A percentile compares a stretch with the other conserved stretches of the same genome.
phyloP scores from a whole-genome alignment of 2,888 invertebrate genomes.

The Drosophila kanekoi region DNA sequence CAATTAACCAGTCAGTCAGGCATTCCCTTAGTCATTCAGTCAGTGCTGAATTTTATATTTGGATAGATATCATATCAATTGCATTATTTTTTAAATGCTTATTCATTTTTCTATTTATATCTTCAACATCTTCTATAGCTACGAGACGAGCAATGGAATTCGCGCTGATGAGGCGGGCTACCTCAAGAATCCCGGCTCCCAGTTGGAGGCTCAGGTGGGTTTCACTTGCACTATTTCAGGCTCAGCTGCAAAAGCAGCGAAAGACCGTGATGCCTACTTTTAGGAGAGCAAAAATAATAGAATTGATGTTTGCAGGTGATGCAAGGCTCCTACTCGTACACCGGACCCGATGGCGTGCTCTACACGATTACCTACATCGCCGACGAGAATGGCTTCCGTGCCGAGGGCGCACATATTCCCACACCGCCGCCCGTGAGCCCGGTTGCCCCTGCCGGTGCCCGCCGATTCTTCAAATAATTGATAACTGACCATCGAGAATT shows the following conservation, averaged over 20 bases:
- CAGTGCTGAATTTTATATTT: no score
- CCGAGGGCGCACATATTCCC: constrained; percentile 86
- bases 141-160: constrained; percentile 89
- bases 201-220: constrained; percentile 86
- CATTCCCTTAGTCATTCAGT: no score
- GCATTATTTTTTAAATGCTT: not conserved
- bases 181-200: constrained; percentile 87
- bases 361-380: constrained; percentile 86
- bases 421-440: constrained; percentile 84
- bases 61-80: no score
- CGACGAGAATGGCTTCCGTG: constrained; percentile 86
- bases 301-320: constrained; percentile 83
- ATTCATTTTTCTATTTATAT: not conserved
- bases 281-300: not conserved
- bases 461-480: constrained; percentile 81
- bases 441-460: constrained; percentile 51
- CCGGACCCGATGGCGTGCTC: constrained; percentile 87
- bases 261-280: constrained; percentile 23
- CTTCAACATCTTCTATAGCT: constrained; percentile 83
- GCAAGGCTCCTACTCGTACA: constrained; percentile 87
- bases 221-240: constrained; percentile 23
- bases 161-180: constrained; percentile 88
- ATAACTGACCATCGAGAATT: constrained; percentile 29
- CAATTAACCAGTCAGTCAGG: no score
- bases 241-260: not conserved